Evolutionary conservation across 2,888 invertebrate species (phyloP).

Genomic region (Galeruca laticollis): DNA sequence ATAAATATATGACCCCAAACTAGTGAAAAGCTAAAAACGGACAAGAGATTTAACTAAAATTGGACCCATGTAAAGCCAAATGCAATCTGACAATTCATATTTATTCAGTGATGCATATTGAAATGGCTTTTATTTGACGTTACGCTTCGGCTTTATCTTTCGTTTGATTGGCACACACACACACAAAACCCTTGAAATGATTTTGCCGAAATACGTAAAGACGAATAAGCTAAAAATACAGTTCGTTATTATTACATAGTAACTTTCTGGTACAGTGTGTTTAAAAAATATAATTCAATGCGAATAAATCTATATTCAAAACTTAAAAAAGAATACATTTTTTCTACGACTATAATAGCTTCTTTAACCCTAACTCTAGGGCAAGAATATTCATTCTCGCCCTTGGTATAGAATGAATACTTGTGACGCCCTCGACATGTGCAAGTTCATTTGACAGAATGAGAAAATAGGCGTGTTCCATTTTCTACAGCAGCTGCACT

Average conservation of each 20-base stretch:
- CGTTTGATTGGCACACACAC: conserved; percentile 29
- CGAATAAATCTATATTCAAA: too few relatives aligned
- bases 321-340: too few relatives aligned
- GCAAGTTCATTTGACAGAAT: too few relatives aligned
- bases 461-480: too few relatives aligned
- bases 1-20: conserved; percentile 20
- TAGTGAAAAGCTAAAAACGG: conserved; percentile 28
- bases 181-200: conserved; percentile 9
- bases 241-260: background rate
- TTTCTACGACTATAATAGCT: too few relatives aligned
- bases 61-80: conserved; percentile 45
- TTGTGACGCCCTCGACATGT: too few relatives aligned
- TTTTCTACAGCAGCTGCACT: too few relatives aligned
- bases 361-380: too few relatives aligned
- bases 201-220: conserved; percentile 13
- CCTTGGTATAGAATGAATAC: too few relatives aligned
- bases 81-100: conserved; percentile 45
- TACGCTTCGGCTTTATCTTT: conserved; percentile 25
- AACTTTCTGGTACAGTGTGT: background rate
- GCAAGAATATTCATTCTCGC: too few relatives aligned
- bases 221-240: background rate
- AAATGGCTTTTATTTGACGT: conserved; percentile 35
- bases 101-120: conserved; percentile 40
- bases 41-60: conserved; percentile 35
- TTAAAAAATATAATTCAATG: too few relatives aligned